phyloP scores from a whole-genome alignment of 2,888 invertebrate species.

The Operophtera brumata region DNA sequence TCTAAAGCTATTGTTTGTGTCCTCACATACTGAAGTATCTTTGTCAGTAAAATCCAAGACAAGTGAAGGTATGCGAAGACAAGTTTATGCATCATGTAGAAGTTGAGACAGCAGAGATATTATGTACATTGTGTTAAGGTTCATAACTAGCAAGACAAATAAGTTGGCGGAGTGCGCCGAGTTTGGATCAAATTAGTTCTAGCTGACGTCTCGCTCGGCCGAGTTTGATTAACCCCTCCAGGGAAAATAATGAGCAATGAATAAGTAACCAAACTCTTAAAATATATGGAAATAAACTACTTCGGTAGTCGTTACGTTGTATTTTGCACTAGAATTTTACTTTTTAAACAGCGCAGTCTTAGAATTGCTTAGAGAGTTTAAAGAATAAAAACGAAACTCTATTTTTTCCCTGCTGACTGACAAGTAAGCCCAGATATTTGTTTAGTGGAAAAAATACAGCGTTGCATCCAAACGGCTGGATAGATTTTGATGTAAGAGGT shows the following conservation, averaged over 20 bases:
- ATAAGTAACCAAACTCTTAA: constrained; percentile 28
- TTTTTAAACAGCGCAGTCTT: no score
- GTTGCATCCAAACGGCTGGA: no score
- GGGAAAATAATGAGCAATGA: constrained; percentile 51
- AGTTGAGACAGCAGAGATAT: constrained; percentile 45
- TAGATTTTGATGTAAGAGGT: no score
- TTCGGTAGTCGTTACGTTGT: constrained; percentile 8
- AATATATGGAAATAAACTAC: constrained; percentile 20
- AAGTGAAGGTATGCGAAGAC: constrained; percentile 36
- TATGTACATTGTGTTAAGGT: constrained; percentile 64
- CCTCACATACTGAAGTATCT: neutral
- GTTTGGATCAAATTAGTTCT: constrained; percentile 71
- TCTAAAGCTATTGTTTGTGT: no score
- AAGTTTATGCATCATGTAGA: constrained; percentile 39
- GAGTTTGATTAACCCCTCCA: constrained; percentile 66
- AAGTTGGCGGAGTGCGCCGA: constrained; percentile 56
- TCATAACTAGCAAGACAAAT: constrained; percentile 67
- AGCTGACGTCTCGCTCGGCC: constrained; percentile 58
- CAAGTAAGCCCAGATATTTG: no score
- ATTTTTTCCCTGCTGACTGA: no score
- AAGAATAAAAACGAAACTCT: no score
- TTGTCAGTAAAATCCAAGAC: neutral
- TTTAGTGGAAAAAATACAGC: no score
- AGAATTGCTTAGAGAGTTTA: no score
- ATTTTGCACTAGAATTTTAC: neutral